A percentile compares a stretch with the other conserved stretches of the same genome.
phyloP scores from a whole-genome alignment of 53 echinoderm and acorn worm genomes.

The Crossaster papposus region DNA sequence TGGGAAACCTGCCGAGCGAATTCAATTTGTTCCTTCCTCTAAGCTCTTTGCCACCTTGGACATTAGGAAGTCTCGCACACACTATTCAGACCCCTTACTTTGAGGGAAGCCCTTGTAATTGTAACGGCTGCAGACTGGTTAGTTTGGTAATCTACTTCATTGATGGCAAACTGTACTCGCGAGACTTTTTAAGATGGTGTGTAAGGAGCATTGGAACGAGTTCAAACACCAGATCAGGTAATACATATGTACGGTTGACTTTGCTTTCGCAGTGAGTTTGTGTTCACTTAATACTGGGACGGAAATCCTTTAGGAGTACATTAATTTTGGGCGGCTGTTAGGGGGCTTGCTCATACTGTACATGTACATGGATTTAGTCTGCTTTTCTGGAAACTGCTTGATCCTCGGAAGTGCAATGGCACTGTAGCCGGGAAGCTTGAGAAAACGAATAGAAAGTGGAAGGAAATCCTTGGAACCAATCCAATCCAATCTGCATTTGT shows the following conservation, averaged over 20 bases:
- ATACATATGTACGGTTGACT: neutral
- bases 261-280: neutral
- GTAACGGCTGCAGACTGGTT: neutral
- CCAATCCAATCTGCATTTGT: too few relatives aligned
- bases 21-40: constrained; percentile 24
- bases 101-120: neutral
- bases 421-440: too few relatives aligned
- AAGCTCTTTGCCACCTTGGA: neutral
- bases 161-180: neutral
- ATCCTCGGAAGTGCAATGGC: too few relatives aligned
- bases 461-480: too few relatives aligned
- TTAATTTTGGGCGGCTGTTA: too few relatives aligned
- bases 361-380: too few relatives aligned
- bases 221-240: constrained; percentile 12
- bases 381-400: too few relatives aligned
- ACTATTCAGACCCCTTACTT: neutral
- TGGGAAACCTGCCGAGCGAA: neutral
- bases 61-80: neutral
- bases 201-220: constrained; percentile 5
- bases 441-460: too few relatives aligned
- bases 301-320: neutral
- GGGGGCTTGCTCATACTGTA: too few relatives aligned
- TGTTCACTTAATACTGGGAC: neutral
- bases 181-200: neutral
- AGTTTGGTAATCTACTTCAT: neutral